Conservation (phyloP, 2,888 invertebrate species). For the Gerosis bhagava region DNA sequence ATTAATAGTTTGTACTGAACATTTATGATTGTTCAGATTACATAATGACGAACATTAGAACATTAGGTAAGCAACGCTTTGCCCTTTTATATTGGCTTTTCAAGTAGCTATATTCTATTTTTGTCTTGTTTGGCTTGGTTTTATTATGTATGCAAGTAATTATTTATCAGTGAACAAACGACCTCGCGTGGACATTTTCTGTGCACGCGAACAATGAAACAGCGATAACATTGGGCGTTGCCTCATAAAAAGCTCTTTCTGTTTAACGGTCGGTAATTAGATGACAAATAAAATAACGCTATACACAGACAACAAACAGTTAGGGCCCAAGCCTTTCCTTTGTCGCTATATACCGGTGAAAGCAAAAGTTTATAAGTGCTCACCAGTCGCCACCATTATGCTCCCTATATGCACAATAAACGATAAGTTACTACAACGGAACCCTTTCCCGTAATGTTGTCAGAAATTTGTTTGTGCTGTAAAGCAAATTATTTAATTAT, state of each 20-base stretch:
- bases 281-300: conserved; percentile 21
- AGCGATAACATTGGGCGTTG: conserved; percentile 2
- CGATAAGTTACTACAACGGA: conserved; percentile 8
- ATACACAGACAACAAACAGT: conserved; percentile 15
- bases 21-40: too few relatives aligned
- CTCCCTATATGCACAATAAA: conserved; percentile 19
- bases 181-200: conserved; percentile 8
- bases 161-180: too few relatives aligned
- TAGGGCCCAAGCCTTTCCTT: conserved; percentile 32
- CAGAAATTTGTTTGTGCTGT: conserved; percentile 13
- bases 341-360: conserved; percentile 58
- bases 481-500: conserved; percentile 19
- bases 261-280: conserved; percentile 22
- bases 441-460: conserved; percentile 11
- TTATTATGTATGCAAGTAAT: too few relatives aligned
- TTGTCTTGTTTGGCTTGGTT: too few relatives aligned
- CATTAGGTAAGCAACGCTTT: too few relatives aligned
- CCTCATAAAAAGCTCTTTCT: conserved; percentile 16
- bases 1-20: too few relatives aligned
- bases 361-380: conserved; percentile 62
- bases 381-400: conserved; percentile 7
- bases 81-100: too few relatives aligned
- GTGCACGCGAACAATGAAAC: not conserved
- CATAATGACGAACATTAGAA: too few relatives aligned
- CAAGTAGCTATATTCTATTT: too few relatives aligned